Evolutionary conservation across 2,797 vertebrate genomes (phyloP).

Genomic region (Lacerta viridis): DNA sequence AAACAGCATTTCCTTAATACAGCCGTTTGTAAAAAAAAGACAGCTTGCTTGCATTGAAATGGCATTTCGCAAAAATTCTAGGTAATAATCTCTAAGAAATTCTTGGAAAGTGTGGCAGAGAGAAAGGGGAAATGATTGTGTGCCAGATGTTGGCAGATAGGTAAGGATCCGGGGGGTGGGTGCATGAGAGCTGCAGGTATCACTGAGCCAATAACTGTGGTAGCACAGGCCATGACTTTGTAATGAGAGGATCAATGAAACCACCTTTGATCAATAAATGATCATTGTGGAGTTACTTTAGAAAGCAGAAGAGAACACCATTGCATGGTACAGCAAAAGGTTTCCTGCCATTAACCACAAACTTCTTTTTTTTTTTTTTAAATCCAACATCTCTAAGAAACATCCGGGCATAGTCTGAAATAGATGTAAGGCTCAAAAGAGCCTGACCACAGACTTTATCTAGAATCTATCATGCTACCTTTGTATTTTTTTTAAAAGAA

Average conservation of each 20-base stretch:
- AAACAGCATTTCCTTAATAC: not conserved
- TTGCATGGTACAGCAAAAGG: too few species aligned
- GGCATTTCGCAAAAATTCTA: not conserved
- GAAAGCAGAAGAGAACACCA: not conserved
- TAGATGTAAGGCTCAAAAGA: too few species aligned
- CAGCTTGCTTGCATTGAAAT: not conserved
- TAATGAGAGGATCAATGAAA: not conserved
- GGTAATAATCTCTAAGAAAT: too few species aligned
- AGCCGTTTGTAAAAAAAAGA: too few species aligned
- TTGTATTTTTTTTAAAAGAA: too few species aligned
- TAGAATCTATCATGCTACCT: not conserved
- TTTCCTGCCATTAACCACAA: not conserved
- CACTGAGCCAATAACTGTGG: not conserved
- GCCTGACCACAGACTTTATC: not conserved
- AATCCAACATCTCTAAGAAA: not conserved
- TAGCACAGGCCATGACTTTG: not conserved
- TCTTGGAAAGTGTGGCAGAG: not conserved
- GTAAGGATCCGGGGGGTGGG: too few species aligned
- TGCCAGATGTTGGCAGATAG: not conserved
- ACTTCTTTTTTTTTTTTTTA: too few species aligned
- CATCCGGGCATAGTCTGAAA: not conserved
- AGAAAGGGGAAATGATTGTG: not conserved
- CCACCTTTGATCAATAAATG: not conserved
- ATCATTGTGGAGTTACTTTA: not conserved
- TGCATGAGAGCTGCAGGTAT: not conserved